Evolutionary conservation across 2,797 vertebrate genomes (phyloP).

Genomic region (Enteromius radiatus): DNA sequence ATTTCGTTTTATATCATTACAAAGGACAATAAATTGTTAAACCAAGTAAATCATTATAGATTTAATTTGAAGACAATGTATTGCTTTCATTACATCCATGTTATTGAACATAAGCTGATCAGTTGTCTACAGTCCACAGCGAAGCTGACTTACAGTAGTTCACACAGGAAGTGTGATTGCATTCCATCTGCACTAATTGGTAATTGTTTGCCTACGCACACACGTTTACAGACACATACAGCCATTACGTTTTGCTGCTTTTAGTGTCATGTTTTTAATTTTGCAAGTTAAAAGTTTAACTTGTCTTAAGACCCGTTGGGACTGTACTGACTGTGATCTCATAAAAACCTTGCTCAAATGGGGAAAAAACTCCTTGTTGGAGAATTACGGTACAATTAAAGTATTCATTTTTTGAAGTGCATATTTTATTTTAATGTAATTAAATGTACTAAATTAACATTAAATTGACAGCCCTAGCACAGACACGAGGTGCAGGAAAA

Average conservation of each 20-base stretch:
- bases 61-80: not conserved
- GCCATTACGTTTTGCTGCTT: not conserved
- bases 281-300: not conserved
- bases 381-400: not conserved
- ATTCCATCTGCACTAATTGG: not conserved
- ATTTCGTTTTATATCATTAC: not conserved
- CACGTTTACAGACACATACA: not conserved
- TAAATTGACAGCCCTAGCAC: not conserved
- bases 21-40: not conserved
- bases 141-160: not conserved
- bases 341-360: not conserved
- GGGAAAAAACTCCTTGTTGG: not conserved
- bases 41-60: not conserved
- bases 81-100: not conserved
- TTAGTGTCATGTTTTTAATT: not conserved
- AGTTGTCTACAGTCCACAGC: not conserved
- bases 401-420: not conserved
- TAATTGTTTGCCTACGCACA: not conserved
- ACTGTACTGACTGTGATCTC: not conserved
- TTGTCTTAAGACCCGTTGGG: not conserved
- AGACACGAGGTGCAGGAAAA: not conserved
- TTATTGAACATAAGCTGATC: not conserved
- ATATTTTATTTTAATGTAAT: conserved; percentile 11
- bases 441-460: not conserved
- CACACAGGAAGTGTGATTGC: not conserved